Base-by-base conservation (phyloP, 1,140 invertebrate genomes). In the Drosophila tristis region DNA sequence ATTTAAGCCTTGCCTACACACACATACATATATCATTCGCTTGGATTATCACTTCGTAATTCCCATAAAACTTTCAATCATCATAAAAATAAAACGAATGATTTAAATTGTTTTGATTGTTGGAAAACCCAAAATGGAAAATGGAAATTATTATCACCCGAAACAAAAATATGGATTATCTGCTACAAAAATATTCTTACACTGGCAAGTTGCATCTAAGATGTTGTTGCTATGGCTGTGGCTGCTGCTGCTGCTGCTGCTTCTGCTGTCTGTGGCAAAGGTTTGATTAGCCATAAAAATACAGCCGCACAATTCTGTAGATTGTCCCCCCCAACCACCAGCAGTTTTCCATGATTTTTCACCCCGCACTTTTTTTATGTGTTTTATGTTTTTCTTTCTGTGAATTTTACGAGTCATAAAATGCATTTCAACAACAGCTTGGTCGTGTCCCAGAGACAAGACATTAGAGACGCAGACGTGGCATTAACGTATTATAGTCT, bases 211-310 rank as follows among this genome's bases (percentile, higher is more conserved):
- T 29, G 26, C 26, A 29, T 29, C 26, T 2, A 29, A 7, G 11
- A 39, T 39, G 35, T 39, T 39, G 35, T 5, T 35, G 31, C 31
- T 31, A 8, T 0, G 2, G 31, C 31, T 31, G 31, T 16, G 16
- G 16, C 16, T 16, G 16, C 16, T 16, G 16, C 51, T 84, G 61
- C 51, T 84, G 61, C 51, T 84, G 61, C 29, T 62, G 43, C 63
- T 64, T 65, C 43, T 66, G 56, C 51, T 84, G 61, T 60, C 72
- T 85, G 72, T 85, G 80, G 82, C 82, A 85, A 86, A 87, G 82
- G 82, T 87, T 86, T 86, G 82, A 87, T 87, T 81, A 81, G 82
- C 62, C 78, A 87, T 87, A 87, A 86, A 86, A 86, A 82, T 9
- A 31, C 8, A 31, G 31, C 31, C 56, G 57, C 53, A 48, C 74